Evolutionary conservation across 2,113 vertebrate species (phyloP).

Genomic region (Arenaria interpres): DNA sequence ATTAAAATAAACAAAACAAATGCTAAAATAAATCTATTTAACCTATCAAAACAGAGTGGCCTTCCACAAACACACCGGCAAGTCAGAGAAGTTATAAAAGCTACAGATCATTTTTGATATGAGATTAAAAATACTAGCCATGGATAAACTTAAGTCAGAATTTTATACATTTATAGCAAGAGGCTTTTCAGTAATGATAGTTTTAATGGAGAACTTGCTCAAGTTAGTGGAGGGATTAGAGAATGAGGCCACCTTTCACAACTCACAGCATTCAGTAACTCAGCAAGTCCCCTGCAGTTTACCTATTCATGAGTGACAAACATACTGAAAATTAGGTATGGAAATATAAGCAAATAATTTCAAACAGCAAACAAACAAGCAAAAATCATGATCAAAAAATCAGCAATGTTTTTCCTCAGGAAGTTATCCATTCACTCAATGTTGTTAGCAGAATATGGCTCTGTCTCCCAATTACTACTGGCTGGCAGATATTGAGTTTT

Average conservation of each 20-base stretch:
- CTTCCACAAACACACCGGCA: not conserved
- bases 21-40: not conserved
- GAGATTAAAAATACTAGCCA: not conserved
- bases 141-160: not conserved
- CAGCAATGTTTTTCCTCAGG: not conserved
- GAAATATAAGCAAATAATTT: not conserved
- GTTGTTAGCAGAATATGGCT: not conserved
- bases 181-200: not conserved
- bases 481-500: not conserved
- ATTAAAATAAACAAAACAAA: not conserved
- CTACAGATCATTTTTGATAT: not conserved
- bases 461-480: not conserved
- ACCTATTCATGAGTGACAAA: not conserved
- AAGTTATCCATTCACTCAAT: not conserved
- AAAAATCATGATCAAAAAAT: not conserved
- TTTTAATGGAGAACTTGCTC: not conserved
- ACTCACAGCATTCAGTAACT: not conserved
- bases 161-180: not conserved
- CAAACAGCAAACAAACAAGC: not conserved
- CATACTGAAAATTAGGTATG: not conserved
- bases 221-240: not conserved
- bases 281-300: not conserved
- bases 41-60: not conserved
- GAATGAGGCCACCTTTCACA: not conserved
- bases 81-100: not conserved